Base-by-base conservation (phyloP, 2,113 vertebrate genomes). In the Sceloporus tristichus region DNA sequence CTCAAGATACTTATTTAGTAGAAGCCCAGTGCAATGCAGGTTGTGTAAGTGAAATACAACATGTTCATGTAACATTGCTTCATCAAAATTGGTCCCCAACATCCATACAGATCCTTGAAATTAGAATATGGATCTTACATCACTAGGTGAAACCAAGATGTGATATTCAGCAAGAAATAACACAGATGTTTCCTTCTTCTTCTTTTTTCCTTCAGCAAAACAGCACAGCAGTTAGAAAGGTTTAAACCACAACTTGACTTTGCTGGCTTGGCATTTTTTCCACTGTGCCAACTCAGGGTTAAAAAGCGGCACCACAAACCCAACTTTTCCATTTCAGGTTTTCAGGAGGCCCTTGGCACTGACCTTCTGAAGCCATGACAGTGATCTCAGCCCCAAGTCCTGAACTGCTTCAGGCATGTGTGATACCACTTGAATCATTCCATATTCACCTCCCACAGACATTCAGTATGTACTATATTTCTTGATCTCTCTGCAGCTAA, bases 131-230 rank as follows among this genome's bases (percentile, higher is more conserved):
- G 76, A 77, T 40, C 85, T 83, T 92, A 82, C 93, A 91, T 90
- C 90, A 94, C 94, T 84, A 89, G 87, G 71, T 82, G 23, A 87
- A 87, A 59, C 38, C 11, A 34, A 80, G 68, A 81, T n/a, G 25
- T 21, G 53, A 86, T 95, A 91, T 95, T 95, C 56, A 91, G 88
- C 68, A 89, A 96, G 94, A 94, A 94, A 89, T 89, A 91, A 93
- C 91, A 94, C 90, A 95, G 90, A 90, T 87, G 88, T 94, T 95
- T 94, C 94, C 90, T 91, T 83, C 68, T 91, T 83, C 68, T 89
- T 8, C 93, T 85, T 54, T 93, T 90, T 87, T 79, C 89, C 87
- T 82, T 76, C 75, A 92, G 95, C 90, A 92, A 94, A 89, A 89
- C 2, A 94, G 94, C 91, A 89, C 93, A 94, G 91, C 74, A 84